Percentiles rank a stretch among this genome's conserved stretches.
Conservation (phyloP, 2,888 invertebrate species). For the Drosophila merina region DNA sequence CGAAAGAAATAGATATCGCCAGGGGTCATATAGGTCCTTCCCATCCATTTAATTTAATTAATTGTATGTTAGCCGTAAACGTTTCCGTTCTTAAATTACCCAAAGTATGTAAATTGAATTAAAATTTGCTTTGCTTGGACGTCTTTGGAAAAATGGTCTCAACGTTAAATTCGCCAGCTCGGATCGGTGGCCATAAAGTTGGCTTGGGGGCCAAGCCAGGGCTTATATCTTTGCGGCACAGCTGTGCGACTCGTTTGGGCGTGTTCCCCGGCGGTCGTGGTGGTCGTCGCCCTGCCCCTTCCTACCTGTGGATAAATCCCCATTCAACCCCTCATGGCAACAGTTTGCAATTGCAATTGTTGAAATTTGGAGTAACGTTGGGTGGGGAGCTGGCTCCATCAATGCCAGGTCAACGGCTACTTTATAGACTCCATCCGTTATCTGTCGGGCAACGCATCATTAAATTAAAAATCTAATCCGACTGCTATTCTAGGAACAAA, state of each 20-base stretch:
- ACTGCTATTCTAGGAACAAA: constrained; percentile 60
- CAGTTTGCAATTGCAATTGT: constrained; percentile 43
- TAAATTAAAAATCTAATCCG: constrained; percentile 22
- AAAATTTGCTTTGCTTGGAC: constrained; percentile 41
- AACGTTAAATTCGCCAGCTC: neutral
- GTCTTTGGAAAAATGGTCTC: constrained; percentile 9
- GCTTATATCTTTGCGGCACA: constrained; percentile 46
- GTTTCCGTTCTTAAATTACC: too few relatives aligned
- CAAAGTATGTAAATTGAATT: constrained; percentile 60
- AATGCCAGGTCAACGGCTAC: constrained; percentile 57
- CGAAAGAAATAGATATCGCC: too few relatives aligned
- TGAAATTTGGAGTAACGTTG: constrained; percentile 69
- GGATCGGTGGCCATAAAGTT: constrained; percentile 26
- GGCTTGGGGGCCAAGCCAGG: constrained; percentile 44
- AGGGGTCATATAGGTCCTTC: too few relatives aligned
- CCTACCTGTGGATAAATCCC: neutral
- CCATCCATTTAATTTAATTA: too few relatives aligned
- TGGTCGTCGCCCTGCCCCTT: neutral
- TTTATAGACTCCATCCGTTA: constrained; percentile 46
- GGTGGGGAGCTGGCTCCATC: constrained; percentile 30
- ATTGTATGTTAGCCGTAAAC: too few relatives aligned
- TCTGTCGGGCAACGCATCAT: constrained; percentile 44
- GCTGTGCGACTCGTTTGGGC: constrained; percentile 76
- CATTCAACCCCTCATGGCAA: too few relatives aligned
- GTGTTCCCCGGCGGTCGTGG: constrained; percentile 73